Percentiles rank a stretch among this genome's conserved stretches.
phyloP scores from a whole-genome alignment of 1,140 invertebrate genomes.

The Aphelenchoides fujianensis region DNA sequence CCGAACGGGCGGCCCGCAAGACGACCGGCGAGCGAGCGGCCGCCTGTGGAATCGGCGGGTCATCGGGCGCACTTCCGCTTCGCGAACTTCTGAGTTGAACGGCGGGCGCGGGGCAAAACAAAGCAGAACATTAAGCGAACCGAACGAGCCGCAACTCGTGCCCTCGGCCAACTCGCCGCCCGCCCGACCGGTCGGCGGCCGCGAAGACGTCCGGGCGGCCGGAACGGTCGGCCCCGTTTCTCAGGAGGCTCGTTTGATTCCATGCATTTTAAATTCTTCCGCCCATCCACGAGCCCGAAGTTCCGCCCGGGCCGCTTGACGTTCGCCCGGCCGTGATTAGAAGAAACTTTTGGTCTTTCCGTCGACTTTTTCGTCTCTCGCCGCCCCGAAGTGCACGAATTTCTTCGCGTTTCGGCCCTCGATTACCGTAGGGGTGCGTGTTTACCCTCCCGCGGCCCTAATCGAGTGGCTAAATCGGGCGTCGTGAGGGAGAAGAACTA shows the following conservation, averaged over 20 bases:
- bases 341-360: neutral
- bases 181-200: neutral
- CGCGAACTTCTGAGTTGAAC: neutral
- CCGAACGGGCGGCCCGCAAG: too few species aligned
- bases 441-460: neutral
- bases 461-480: too few species aligned
- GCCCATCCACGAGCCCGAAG: neutral
- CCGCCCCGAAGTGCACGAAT: neutral
- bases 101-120: neutral
- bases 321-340: neutral
- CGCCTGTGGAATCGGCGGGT: too few species aligned
- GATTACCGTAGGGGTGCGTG: neutral
- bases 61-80: too few species aligned
- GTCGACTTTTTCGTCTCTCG: neutral
- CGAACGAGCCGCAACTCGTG: neutral
- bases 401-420: neutral
- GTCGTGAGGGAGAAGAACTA: too few species aligned
- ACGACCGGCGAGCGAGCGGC: too few species aligned
- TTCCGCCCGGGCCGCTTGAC: neutral
- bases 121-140: neutral
- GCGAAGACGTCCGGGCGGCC: too few species aligned
- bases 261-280: slow-evolving; percentile 1
- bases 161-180: neutral
- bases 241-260: neutral
- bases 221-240: neutral